Evolutionary conservation across 2,113 vertebrate genomes (phyloP), one percentile per base, ranked within the genome.

Genomic region (Maccullochella peelii): DNA sequence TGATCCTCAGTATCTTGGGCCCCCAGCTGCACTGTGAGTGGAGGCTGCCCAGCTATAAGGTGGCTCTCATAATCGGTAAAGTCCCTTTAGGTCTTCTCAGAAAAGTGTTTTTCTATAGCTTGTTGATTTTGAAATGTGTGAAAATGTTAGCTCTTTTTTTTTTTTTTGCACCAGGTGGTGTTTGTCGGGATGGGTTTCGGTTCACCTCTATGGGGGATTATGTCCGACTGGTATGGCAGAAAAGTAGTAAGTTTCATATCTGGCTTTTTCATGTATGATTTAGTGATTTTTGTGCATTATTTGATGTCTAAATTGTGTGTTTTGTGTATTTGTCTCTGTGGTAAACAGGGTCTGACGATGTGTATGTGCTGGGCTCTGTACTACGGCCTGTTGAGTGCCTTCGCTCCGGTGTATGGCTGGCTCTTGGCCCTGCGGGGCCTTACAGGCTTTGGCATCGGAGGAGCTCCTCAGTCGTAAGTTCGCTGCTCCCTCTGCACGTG

Each of bases 21-120:
- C 98, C 98, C 0, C 96, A 99, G 94, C 96, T 99, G 84, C 97
- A 98, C 88, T 99, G 98, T 79, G 97, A 99, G 89, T 99, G 98
- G 98, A 94, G 93, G 72, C 94, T 99, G 25, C 95, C 96, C 84
- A 95, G 96, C 95, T 99, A 96, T 94, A 90, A 98, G 90, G 97
- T 99, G 86, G 98, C 98, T 0, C 86, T 98, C 88, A 96, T 99
- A 76, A 98, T 98, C 98, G 96, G 98, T 99, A 97, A 88, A 65
- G 55, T 77, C 15, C 23, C n/a, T 73, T 73, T 49, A n/a, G 2
- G 42, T 69, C 33, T 40, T 59, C 27, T 79, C 44, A 6, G 36
- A 25, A 65, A 11, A 1, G 54, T 58, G 2, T 9, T 25, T 1
- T n/a, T 50, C 12, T 36, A 44, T 5, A 57, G 49, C 18, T 55